Conservation (phyloP, 1,140 invertebrate genomes). For the Scaptomyza graminum region DNA sequence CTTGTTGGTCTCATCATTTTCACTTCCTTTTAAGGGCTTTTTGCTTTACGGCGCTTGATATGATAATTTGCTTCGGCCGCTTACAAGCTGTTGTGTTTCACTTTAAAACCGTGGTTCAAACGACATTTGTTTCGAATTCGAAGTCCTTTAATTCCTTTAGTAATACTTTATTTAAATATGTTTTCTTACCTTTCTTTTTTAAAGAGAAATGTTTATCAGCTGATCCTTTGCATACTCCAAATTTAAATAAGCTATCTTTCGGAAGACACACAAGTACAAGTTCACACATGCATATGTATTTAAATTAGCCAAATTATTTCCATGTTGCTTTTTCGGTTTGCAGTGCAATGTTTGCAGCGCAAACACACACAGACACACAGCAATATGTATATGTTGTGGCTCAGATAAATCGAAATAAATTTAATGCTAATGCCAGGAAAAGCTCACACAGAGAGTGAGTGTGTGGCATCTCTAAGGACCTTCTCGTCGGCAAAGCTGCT, state of each 20-base stretch:
- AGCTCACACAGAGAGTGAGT: conserved; percentile 1
- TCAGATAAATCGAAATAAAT: conserved; percentile 65
- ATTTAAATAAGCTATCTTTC: background rate
- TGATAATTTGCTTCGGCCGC: conserved; percentile 63
- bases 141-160: background rate
- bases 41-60: conserved; percentile 65
- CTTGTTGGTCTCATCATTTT: conserved; percentile 55
- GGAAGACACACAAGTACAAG: background rate
- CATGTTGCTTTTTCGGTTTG: background rate
- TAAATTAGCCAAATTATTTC: conserved; percentile 2
- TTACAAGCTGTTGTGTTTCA: conserved; percentile 34
- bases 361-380: background rate
- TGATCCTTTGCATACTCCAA: background rate
- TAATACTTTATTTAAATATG: background rate
- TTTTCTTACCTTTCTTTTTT: too few relatives aligned
- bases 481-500: background rate
- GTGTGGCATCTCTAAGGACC: conserved; percentile 34
- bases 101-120: background rate
- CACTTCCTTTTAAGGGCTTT: conserved; percentile 54
- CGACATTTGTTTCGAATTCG: background rate
- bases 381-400: conserved; percentile 8
- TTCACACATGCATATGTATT: background rate
- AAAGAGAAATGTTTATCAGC: too few relatives aligned
- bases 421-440: conserved; percentile 56
- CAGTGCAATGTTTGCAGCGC: conserved; percentile 1